Evolutionary conservation across 2,113 vertebrate species (phyloP), one percentile per base, ranked within the genome.

Genomic region (Lepus europaeus): DNA sequence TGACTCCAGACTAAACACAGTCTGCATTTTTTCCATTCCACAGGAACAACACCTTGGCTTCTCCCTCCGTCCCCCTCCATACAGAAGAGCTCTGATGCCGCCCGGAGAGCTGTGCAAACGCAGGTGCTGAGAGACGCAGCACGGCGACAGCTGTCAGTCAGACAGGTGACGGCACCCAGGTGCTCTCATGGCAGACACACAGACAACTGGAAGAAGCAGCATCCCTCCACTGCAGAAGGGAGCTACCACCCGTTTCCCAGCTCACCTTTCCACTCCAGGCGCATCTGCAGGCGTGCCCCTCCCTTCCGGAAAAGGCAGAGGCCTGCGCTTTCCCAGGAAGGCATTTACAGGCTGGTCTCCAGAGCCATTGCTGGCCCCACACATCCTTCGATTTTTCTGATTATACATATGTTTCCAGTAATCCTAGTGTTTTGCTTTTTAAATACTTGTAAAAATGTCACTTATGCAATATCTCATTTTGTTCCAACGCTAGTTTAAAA

Each of bases 1-100:
- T 91, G 93, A 95, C 78, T 97, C 79, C 79, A 97, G 97, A 97
- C 97, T 97, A 97, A 97, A 97, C 93, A 97, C 0, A 80, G 96
- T 97, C 96, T 97, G 94, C 94, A 89, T 97, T 95, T 91, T 97
- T 87, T 91, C 87, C 96, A 97, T 97, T 96, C 96, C 96, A 45
- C 6, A 16, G 59, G 61, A 92, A 64, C 94, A 96, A 80, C 96
- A 90, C 94, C 95, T 97, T 93, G 72, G 69, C 73, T 63, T 87
- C 77, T 63, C 89, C n/a, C 6, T 7, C 70, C 69, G 6, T 81
- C 91, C 19, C 31, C 73, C 77, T 87, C 45, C 49, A 64, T 56
- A 81, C 0, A 53, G 73, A 22, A 91, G 78, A 73, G 64, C 59
- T 66, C 74, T 80, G 78, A 88, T 9, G 59, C 88, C 85, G 87